phyloP scores from a whole-genome alignment of 92 coral and sea anemone genomes.

The Ricordea florida region DNA sequence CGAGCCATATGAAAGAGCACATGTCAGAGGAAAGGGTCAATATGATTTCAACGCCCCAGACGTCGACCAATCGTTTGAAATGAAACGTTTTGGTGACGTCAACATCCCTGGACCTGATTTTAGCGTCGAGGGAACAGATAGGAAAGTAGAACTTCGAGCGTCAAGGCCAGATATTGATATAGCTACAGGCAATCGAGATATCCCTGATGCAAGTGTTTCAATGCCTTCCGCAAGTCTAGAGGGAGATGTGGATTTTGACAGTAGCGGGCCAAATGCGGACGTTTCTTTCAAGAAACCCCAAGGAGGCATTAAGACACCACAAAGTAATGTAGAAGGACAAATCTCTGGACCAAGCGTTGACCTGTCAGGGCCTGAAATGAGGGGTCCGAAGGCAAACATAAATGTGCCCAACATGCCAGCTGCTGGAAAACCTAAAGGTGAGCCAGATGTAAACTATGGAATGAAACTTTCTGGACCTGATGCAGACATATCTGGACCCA shows the following conservation, averaged over 20 bases:
- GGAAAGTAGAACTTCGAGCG: not conserved
- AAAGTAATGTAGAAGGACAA: no score
- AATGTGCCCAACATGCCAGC: not conserved
- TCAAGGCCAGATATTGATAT: not conserved
- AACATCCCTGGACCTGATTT: conserved; percentile 22
- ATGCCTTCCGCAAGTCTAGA: conserved; percentile 7
- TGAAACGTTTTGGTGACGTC: not conserved
- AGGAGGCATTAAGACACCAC: no score
- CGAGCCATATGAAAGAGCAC: conserved; percentile 6
- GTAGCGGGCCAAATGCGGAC: not conserved
- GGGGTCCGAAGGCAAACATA: not conserved
- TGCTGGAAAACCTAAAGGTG: no score
- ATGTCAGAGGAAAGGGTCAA: not conserved
- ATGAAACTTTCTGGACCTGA: not conserved
- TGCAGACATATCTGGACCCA: not conserved
- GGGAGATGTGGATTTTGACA: not conserved
- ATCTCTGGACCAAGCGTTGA: no score
- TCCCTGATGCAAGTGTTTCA: conserved; percentile 5
- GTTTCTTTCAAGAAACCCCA: not conserved
- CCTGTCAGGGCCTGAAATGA: no score
- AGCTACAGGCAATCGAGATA: not conserved
- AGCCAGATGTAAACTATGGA: not conserved
- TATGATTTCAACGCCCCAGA: conserved; percentile 25
- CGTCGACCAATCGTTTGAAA: conserved; percentile 29
- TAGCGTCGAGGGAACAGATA: not conserved